phyloP scores from a whole-genome alignment of 2,888 invertebrate species.

The Mesoligia furuncula region DNA sequence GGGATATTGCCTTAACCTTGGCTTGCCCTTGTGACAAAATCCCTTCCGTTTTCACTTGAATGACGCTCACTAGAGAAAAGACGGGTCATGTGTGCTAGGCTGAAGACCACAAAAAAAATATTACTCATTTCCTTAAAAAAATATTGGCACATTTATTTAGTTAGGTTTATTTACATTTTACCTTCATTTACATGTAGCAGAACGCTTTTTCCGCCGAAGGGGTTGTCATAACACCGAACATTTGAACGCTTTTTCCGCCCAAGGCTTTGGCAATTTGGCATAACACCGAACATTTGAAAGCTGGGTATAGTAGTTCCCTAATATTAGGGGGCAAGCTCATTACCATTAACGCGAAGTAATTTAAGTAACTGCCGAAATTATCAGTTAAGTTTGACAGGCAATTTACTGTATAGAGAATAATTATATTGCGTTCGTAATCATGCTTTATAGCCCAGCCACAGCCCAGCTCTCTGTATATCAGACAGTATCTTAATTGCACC shows the following conservation, averaged over 20 bases:
- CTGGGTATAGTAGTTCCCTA: no score
- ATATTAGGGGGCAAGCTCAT: neutral
- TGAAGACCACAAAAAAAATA: neutral
- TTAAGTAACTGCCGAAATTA: slow-evolving; percentile 24
- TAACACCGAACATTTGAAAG: neutral
- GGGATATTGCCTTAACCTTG: slow-evolving; percentile 5
- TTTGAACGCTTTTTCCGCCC: neutral
- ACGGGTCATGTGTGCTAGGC: neutral
- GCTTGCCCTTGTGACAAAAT: slow-evolving; percentile 17
- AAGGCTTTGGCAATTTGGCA: neutral
- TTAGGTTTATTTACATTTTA: neutral
- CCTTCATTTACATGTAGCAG: neutral
- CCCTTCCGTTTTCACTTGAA: slow-evolving; percentile 11
- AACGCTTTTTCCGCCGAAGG: neutral
- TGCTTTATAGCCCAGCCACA: slow-evolving; percentile 36
- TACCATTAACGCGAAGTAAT: slow-evolving; percentile 5
- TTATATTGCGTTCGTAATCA: slow-evolving; percentile 49
- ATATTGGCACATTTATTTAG: neutral
- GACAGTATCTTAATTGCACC: neutral
- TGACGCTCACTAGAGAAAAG: neutral
- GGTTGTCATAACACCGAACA: neutral
- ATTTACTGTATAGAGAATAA: slow-evolving; percentile 41
- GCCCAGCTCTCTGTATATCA: slow-evolving; percentile 20
- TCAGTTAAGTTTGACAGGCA: slow-evolving; percentile 33
- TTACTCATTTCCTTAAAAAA: neutral